Conservation (phyloP, 1,140 invertebrate genomes). For the Hyphantria cunea region DNA sequence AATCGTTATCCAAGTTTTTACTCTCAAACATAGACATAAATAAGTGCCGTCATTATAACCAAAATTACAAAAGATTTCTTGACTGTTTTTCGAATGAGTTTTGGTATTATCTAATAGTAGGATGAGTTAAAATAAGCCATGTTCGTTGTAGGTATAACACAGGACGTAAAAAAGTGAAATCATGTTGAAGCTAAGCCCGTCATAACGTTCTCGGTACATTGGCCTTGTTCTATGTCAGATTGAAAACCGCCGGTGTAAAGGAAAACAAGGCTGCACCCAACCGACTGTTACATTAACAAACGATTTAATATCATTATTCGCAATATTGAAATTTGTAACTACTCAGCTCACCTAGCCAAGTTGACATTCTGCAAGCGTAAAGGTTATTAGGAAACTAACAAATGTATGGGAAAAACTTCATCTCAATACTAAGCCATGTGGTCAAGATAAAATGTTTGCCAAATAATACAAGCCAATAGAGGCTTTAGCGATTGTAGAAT, state of each 20-base stretch:
- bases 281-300: constrained; percentile 62
- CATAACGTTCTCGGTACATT: constrained; percentile 70
- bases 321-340: constrained; percentile 37
- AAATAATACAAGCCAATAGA: too few relatives aligned
- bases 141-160: constrained; percentile 44
- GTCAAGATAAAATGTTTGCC: too few relatives aligned
- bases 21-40: constrained; percentile 23
- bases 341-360: too few relatives aligned
- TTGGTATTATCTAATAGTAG: constrained; percentile 45
- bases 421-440: too few relatives aligned
- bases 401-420: too few relatives aligned
- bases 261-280: constrained; percentile 67
- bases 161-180: constrained; percentile 70
- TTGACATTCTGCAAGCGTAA: too few relatives aligned
- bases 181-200: constrained; percentile 56
- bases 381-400: too few relatives aligned
- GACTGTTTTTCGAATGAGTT: constrained; percentile 44
- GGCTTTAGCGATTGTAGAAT: too few relatives aligned
- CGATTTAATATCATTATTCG: constrained; percentile 59
- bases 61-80: constrained; percentile 18
- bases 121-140: constrained; percentile 54
- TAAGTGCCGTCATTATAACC: constrained; percentile 18
- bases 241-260: constrained; percentile 62
- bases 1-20: constrained; percentile 31
- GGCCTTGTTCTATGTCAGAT: constrained; percentile 62